Conservation (phyloP, 2,888 invertebrate genomes). For the Stenoptilia bipunctidactyla region DNA sequence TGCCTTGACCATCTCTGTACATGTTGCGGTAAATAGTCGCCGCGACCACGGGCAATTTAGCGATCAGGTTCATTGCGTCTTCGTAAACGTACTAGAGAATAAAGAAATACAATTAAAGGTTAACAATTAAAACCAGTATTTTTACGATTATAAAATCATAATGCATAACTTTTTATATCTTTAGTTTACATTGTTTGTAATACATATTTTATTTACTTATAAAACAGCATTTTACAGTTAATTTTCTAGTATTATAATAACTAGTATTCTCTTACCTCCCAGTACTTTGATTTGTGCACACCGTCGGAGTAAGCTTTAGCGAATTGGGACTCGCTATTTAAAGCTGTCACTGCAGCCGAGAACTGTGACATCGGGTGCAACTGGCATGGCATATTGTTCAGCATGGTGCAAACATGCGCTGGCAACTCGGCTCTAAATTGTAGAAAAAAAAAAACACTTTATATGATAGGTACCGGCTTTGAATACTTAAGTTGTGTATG, state of each 20-base stretch:
- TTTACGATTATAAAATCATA: too few species aligned
- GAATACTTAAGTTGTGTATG: too few species aligned
- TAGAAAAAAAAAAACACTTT: background rate
- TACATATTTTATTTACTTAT: too few species aligned
- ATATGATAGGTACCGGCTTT: too few species aligned
- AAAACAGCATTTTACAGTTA: too few species aligned
- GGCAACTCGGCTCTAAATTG: slow-evolving; percentile 87
- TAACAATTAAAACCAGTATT: too few species aligned
- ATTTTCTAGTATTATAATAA: too few species aligned
- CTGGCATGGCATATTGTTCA: slow-evolving; percentile 90
- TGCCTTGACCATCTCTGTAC: slow-evolving; percentile 86
- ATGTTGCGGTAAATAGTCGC: slow-evolving; percentile 95
- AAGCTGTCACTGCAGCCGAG: slow-evolving; percentile 89
- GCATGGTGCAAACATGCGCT: slow-evolving; percentile 91
- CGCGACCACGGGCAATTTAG: slow-evolving; percentile 93
- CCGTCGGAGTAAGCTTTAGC: slow-evolving; percentile 91
- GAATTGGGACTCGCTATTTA: slow-evolving; percentile 94
- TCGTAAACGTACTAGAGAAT: slow-evolving; percentile 79
- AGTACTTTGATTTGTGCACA: slow-evolving; percentile 89
- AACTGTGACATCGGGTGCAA: slow-evolving; percentile 97
- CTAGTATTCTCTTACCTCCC: slow-evolving; percentile 85
- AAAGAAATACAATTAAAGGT: too few species aligned
- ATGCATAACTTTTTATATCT: too few species aligned
- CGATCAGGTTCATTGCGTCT: slow-evolving; percentile 95
- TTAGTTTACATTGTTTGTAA: too few species aligned